Evolutionary conservation across 2,797 vertebrate genomes (phyloP), one percentile per base, ranked within the genome.

Genomic region (Phoxinus dragarum): DNA sequence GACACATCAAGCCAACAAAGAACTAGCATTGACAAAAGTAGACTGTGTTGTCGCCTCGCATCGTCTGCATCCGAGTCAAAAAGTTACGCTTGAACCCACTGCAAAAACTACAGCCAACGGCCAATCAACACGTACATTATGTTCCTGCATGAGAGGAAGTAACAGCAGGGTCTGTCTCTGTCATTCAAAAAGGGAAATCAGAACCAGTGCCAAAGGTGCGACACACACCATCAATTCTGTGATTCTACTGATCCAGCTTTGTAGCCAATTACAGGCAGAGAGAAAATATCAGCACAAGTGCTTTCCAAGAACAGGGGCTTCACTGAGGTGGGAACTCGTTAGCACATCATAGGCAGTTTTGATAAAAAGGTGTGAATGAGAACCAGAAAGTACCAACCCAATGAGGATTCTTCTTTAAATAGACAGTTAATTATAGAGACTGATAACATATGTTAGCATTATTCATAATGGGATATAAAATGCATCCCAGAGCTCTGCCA

Each of bases 301-400:
- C 59, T 86, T 86, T 84, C 56, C 80, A 82, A 69, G 42, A 38
- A 49, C 59, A 80, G 42, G 72, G 71, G 75, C 80, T 72, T 83
- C 42, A 76, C 74, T 72, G 77, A 59, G 61, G 79, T 68, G 84
- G 68, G 59, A 85, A 66, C 52, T 86, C 84, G 82, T 80, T 52
- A 52, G 52, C 59, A 86, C 85, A 89, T 92, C 80, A 86, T 71
- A 75, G 56, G 80, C 38, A 74, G 78, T 72, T 86, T 78, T 87
- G 90, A 91, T 91, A 90, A 91, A 87, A 81, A 72, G 76, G 71
- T 84, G 83, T 87, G 87, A 86, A 93, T 36, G 79, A 69, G 85
- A 90, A 90, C 84, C 92, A 93, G 92, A 90, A 89, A 87, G 81
- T 80, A 89, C 81, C 90, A 88, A 86, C 72, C 38, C 76, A 14